These are phyloP conservation scores for Carposina sasakii DNA, from an alignment of 1,140 invertebrate species.

Conservation along the genomic window DNA sequence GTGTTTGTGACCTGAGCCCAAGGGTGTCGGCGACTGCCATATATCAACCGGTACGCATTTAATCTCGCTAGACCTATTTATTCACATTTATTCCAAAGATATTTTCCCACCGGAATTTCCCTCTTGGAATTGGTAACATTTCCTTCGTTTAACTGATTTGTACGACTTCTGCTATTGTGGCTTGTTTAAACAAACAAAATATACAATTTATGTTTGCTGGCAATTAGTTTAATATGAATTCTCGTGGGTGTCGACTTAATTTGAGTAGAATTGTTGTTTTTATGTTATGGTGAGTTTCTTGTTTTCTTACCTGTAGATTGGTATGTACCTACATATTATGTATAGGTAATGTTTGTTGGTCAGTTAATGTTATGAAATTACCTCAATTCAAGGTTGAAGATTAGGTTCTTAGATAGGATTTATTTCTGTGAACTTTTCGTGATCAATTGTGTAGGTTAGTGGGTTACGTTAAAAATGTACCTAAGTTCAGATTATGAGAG, in stretches of 20 bases:
- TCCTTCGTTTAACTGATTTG: constrained; percentile 53
- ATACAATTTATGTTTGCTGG: constrained; percentile 33
- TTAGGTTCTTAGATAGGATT: too few species aligned
- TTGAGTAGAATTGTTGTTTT: constrained; percentile 15
- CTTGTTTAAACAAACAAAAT: constrained; percentile 38
- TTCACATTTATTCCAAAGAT: constrained; percentile 63
- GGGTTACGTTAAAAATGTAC: too few species aligned
- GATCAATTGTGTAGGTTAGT: too few species aligned
- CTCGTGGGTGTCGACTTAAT: too few species aligned
- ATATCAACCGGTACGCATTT: constrained; percentile 51
- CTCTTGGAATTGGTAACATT: constrained; percentile 48
- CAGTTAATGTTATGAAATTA: not conserved
- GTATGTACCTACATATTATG: not conserved
- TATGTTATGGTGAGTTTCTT: constrained; percentile 18
- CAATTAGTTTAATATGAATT: too few species aligned
- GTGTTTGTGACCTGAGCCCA: constrained; percentile 21
- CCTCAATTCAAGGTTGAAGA: too few species aligned
- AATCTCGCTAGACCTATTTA: constrained; percentile 63
- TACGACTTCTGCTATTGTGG: constrained; percentile 39
- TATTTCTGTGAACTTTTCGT: too few species aligned
- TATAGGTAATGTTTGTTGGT: not conserved
- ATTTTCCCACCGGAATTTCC: constrained; percentile 58
- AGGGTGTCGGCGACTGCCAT: constrained; percentile 23
- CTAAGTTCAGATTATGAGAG: too few species aligned
- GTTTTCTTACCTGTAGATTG: not conserved